Percentiles rank a stretch among this genome's conserved stretches.
Conservation (phyloP, 2,888 invertebrate genomes). For the Sesia apiformis region DNA sequence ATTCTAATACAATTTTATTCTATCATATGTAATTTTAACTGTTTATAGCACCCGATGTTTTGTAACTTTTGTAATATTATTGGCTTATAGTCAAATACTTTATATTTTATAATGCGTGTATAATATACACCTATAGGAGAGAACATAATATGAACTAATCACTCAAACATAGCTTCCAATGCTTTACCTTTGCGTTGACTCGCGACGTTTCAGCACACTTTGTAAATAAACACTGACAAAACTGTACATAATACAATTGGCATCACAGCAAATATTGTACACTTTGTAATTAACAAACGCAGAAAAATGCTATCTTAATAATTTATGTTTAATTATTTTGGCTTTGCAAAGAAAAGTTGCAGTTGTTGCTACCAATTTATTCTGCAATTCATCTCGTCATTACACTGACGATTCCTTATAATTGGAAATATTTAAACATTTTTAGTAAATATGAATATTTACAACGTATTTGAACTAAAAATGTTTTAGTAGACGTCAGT, state of each 20-base stretch:
- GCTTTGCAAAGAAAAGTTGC: neutral
- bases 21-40: too few species aligned
- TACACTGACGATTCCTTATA: too few species aligned
- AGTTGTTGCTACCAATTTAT: neutral
- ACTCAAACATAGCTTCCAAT: conserved; percentile 12
- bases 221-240: conserved; percentile 35
- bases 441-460: too few species aligned
- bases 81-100: neutral
- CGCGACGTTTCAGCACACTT: conserved; percentile 17
- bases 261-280: too few species aligned
- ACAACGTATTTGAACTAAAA: too few species aligned
- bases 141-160: conserved; percentile 25
- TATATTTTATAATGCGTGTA: neutral
- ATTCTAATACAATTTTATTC: too few species aligned
- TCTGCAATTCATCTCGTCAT: too few species aligned
- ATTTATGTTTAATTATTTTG: neutral
- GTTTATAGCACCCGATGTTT: neutral
- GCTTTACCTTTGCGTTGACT: conserved; percentile 14
- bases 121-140: conserved; percentile 13
- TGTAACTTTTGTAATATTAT: neutral
- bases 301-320: too few species aligned
- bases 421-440: too few species aligned
- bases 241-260: conserved; percentile 14
- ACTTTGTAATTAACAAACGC: too few species aligned
- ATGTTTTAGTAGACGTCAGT: too few species aligned